Evolutionary conservation across 2,113 vertebrate species (phyloP), one percentile per base, ranked within the genome.

Genomic region (Campylomormyrus numenius): DNA sequence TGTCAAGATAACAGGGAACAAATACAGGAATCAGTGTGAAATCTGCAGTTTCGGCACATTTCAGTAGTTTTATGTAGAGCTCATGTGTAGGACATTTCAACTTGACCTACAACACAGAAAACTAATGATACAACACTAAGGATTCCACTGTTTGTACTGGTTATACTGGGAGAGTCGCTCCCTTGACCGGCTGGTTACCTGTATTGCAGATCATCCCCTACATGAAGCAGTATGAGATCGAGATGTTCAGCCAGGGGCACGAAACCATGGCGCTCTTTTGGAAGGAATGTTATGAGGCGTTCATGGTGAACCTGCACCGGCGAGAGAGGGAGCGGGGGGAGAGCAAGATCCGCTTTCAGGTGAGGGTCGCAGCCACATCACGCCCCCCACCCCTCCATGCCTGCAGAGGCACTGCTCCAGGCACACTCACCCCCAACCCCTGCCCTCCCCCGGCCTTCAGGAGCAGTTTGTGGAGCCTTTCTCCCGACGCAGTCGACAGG

Each of bases 271-370:
- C 97, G 85, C 94, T 98, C 85, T 99, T 96, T 92, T 99, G 98
- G 98, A 99, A 99, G 91, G 97, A 98, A 89, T 99, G 98, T 93
- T 98, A 97, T 7, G 98, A 99, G 94, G 95, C 96, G 0, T 97
- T 98, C 94, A 99, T 99, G 98, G 95, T 98, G 92, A 98, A 95
- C 90, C 95, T 98, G 94, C 98, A 99, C 92, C 97, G 93, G 89
- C 94, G 98, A 90, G 98, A 99, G 89, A 91, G 98, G 17, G 98
- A 99, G 90, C 94, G 97, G 90, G 98, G 98, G 35, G 98, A 99
- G 95, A 99, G 98, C 96, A 99, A 99, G 92, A 97, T 99, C 90
- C 97, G 97, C 92, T 99, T 99, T 94, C 97, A 99, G 98, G 98
- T 99, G 91, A 95, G 94, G 89, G 5, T 13, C 66, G 35, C 2